Percentiles rank a stretch among this genome's conserved stretches.
Conservation (phyloP, 1,140 invertebrate species). For the Papilio glaucus region DNA sequence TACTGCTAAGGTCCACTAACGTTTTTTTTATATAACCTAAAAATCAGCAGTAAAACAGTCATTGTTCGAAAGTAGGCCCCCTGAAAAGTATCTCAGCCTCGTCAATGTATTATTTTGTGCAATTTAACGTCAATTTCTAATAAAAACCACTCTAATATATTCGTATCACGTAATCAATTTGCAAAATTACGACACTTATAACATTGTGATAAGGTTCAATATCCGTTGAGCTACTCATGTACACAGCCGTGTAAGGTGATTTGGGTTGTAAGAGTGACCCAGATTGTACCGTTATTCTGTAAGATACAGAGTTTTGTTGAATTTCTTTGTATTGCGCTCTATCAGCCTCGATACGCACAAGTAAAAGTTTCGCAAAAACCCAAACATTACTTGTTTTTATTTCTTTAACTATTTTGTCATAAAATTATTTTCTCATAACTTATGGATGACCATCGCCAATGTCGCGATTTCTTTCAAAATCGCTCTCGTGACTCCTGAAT, state of each 20-base stretch:
- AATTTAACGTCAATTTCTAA: slow-evolving; percentile 16
- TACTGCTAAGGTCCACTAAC: too few species aligned
- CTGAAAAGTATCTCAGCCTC: background rate
- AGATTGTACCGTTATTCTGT: slow-evolving; percentile 21
- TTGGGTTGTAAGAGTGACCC: slow-evolving; percentile 11
- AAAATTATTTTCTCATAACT: too few species aligned
- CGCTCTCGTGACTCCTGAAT: too few species aligned
- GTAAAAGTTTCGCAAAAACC: background rate
- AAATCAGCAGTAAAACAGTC: background rate
- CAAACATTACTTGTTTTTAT: background rate
- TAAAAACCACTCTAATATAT: background rate
- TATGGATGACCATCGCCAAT: too few species aligned
- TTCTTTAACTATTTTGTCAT: too few species aligned
- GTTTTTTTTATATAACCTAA: too few species aligned
- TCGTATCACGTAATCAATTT: slow-evolving; percentile 22
- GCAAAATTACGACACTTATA: background rate
- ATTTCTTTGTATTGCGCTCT: slow-evolving; percentile 18
- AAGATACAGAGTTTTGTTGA: slow-evolving; percentile 4
- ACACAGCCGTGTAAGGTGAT: background rate
- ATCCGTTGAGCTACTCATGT: background rate
- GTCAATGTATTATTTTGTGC: background rate
- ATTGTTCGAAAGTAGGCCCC: background rate
- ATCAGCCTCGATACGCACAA: slow-evolving; percentile 11
- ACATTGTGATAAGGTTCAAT: slow-evolving; percentile 14
- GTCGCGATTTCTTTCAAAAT: too few species aligned